Evolutionary conservation across 2,797 vertebrate species (phyloP), one percentile per base, ranked within the genome.

Genomic region (Centroberyx gerrardi): DNA sequence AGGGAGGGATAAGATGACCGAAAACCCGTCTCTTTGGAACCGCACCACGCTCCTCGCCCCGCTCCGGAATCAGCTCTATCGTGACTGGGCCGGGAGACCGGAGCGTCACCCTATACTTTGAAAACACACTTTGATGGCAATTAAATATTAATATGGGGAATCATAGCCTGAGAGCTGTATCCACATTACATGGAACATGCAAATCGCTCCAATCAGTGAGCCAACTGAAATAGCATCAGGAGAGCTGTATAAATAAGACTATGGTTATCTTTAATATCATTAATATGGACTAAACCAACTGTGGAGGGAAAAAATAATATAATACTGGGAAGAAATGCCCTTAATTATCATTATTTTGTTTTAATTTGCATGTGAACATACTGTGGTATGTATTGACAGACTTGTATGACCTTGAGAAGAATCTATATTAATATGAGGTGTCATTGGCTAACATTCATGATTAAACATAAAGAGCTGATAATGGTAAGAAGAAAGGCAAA

Each of bases 81-180:
- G 88, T 92, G 87, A 91, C 91, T 88, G 85, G 72, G 40, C 66
- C 55, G 64, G 62, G 85, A 92, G 90, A 83, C 68, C 68, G 62
- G 77, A 87, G 89, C 49, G 94, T 95, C 92, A 95, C 92, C 87
- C 85, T 93, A 95, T 88, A 93, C 86, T 78, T 85, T 92, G 90
- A 88, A 91, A 95, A 85, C 87, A 85, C 89, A 81, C 80, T 92
- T 90, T 71, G 84, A 89, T 86, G 87, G 79, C 76, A 90, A 77
- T 91, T 92, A 93, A 93, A 93, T 93, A 93, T 95, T 95, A 82
- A 94, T 95, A 90, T 28, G 90, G 81, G 87, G 93, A 94, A 93
- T 92, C 78, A 93, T 90, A 88, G 84, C 88, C 94, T 79, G 85
- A 90, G 89, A 95, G 93, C 92, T 93, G 91, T 92, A 94, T 94